These are phyloP conservation scores for Stigmatopora argus DNA, from an alignment of 2,113 vertebrate species.

Conservation along the genomic window DNA sequence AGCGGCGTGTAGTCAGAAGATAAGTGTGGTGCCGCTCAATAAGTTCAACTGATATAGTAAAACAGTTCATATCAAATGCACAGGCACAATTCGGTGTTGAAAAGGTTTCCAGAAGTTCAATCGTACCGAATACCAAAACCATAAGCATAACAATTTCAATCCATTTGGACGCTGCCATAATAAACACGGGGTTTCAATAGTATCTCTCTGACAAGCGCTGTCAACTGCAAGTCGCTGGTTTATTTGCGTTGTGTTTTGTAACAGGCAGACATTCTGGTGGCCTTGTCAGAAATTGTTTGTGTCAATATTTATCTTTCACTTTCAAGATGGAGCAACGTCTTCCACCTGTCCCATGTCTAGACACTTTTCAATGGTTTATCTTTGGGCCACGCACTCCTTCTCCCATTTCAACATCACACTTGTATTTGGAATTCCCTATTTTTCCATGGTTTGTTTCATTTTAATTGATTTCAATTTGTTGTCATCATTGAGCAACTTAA, in stretches of 20 bases:
- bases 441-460: slow-evolving; percentile 6
- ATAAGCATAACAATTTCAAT: neutral
- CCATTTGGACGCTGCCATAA: neutral
- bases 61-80: neutral
- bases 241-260: slow-evolving; percentile 29
- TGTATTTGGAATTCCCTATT: neutral
- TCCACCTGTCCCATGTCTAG: slow-evolving; percentile 10
- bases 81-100: neutral
- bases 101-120: neutral
- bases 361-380: slow-evolving; percentile 17
- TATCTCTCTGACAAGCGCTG: neutral
- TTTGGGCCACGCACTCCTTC: slow-evolving; percentile 20
- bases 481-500: slow-evolving; percentile 3
- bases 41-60: neutral
- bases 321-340: slow-evolving; percentile 26
- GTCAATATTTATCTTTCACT: slow-evolving; percentile 40
- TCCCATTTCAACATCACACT: slow-evolving; percentile 3
- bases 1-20: neutral
- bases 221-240: slow-evolving; percentile 1
- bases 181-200: neutral
- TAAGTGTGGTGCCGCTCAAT: neutral
- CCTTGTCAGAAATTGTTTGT: slow-evolving; percentile 35
- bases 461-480: neutral
- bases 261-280: slow-evolving; percentile 4
- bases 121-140: neutral